phyloP scores from a whole-genome alignment of 2,113 vertebrate species.

The Stigmatopora nigra region DNA sequence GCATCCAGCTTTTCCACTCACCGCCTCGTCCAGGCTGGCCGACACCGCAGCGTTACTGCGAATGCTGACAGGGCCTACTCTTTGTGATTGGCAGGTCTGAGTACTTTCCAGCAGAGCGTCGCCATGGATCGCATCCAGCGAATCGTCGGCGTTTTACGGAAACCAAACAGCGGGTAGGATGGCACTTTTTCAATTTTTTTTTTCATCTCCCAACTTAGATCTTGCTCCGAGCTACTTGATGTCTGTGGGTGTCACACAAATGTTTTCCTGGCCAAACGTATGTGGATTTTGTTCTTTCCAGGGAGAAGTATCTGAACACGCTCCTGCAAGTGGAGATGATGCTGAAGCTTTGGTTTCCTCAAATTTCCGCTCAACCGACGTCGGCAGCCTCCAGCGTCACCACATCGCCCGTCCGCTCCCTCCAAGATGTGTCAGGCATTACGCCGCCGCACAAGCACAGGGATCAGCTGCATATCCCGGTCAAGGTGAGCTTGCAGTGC shows the following conservation, averaged over 20 bases:
- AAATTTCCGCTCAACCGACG: conserved; percentile 50
- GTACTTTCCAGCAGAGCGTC: conserved; percentile 89
- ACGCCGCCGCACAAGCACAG: conserved; percentile 66
- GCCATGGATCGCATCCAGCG: conserved; percentile 92
- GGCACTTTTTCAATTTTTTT: too few species aligned
- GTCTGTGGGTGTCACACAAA: background rate
- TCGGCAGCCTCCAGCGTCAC: conserved; percentile 23
- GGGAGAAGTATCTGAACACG: conserved; percentile 82
- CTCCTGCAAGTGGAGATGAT: conserved; percentile 86
- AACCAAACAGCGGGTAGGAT: conserved; percentile 83
- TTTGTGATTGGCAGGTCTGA: conserved; percentile 75
- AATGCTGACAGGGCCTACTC: conserved; percentile 38
- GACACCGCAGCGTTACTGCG: background rate
- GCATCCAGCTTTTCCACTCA: conserved; percentile 17
- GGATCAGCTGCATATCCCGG: conserved; percentile 73
- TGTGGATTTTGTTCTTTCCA: conserved; percentile 31
- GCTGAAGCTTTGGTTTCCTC: conserved; percentile 88
- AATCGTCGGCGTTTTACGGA: conserved; percentile 86
- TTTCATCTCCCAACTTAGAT: background rate
- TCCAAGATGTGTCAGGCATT: conserved; percentile 29
- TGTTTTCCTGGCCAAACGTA: background rate
- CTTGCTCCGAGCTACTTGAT: background rate
- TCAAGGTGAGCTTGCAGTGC: conserved; percentile 58
- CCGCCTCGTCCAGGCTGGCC: conserved; percentile 15
- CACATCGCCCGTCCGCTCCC: conserved; percentile 26